Base-by-base conservation (phyloP, 2,888 invertebrate species). In the Ferdinandea cuprea region DNA sequence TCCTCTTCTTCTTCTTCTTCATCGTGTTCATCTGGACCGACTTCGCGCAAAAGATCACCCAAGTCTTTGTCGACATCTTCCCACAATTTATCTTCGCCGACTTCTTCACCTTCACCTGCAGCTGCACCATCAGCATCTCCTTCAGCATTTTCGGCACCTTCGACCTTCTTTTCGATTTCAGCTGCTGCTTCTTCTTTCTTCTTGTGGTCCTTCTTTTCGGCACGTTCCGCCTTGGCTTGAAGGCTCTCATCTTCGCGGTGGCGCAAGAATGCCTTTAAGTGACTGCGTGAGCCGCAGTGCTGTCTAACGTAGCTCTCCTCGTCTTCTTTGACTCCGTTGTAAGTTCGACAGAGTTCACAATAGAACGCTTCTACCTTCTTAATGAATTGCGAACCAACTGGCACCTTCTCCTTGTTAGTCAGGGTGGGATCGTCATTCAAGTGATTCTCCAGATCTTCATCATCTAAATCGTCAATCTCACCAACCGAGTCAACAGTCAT, bases 401-500 rank as follows among this genome's bases (percentile, higher is more conserved):
- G 94, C 8, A 94, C 94, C 88, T 94, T 94, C 80, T 94, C 94
- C 87, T 95, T 94, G 40, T 85, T 87, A 15, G 63, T 9, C 11
- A 48, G 13, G 4, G 42, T 35, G 1, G 61, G 48, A 88, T 89
- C 88, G 0, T 56, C 69, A 9, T 73, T 56, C n/a, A 81, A 50
- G 7, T 83, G 66, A 56, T 88, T 89, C 30, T 93, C 94, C 77
- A 92, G 91, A 86, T 94, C 94, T 81, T 93, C 93, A 21, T 91
- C 92, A 65, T 93, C 93, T 54, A 93, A 93, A 86, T 93, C 94
- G 37, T 96, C 96, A 21, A 95, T 95, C 90, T 96, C 96, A 6
- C 96, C 96, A 30, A 96, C 95, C 2, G 96, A 96, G 90, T 97
- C 96, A n/a, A 97, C 93, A 0, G 96, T 96, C 63, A 78, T 63